These are phyloP conservation scores for Hylyphantes graminicola DNA, from an alignment of 1,140 invertebrate genomes.

Conservation along the genomic window DNA sequence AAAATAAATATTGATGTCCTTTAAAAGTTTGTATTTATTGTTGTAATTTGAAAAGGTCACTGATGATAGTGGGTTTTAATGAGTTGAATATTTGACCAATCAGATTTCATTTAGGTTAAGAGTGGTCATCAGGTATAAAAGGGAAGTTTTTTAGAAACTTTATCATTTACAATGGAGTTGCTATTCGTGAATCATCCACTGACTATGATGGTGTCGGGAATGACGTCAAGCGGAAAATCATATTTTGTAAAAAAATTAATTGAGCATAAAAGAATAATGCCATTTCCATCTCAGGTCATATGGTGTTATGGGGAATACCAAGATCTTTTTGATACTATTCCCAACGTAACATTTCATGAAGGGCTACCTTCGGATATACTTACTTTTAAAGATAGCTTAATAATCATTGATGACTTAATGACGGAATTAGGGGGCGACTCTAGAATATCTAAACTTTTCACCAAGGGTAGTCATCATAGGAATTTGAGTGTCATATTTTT, in stretches of 20 bases:
- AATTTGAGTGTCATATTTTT: constrained; percentile 68
- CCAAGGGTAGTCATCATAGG: constrained; percentile 67
- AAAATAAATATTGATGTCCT: too few relatives aligned
- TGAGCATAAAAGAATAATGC: background rate
- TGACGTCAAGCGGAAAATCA: background rate
- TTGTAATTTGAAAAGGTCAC: too few relatives aligned
- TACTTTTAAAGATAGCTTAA: constrained; percentile 12
- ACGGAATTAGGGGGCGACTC: constrained; percentile 64
- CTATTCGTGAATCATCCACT: background rate
- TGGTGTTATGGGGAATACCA: constrained; percentile 15
- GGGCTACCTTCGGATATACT: background rate
- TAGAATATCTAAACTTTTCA: constrained; percentile 67
- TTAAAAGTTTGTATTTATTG: too few relatives aligned
- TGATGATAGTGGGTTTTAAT: too few relatives aligned
- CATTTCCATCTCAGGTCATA: background rate
- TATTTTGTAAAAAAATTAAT: constrained; percentile 18
- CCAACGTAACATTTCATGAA: constrained; percentile 26
- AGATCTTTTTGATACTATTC: background rate
- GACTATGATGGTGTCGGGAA: background rate
- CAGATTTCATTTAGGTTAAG: too few relatives aligned
- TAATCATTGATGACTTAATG: constrained; percentile 68
- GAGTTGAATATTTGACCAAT: too few relatives aligned
- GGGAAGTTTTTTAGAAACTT: too few relatives aligned
- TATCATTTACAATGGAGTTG: background rate
- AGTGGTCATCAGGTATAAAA: too few relatives aligned